Percentiles rank a stretch among this genome's conserved stretches.
These are phyloP conservation scores for Acronicta alni DNA, from an alignment of 2,888 invertebrate species.

Conservation along the genomic window DNA sequence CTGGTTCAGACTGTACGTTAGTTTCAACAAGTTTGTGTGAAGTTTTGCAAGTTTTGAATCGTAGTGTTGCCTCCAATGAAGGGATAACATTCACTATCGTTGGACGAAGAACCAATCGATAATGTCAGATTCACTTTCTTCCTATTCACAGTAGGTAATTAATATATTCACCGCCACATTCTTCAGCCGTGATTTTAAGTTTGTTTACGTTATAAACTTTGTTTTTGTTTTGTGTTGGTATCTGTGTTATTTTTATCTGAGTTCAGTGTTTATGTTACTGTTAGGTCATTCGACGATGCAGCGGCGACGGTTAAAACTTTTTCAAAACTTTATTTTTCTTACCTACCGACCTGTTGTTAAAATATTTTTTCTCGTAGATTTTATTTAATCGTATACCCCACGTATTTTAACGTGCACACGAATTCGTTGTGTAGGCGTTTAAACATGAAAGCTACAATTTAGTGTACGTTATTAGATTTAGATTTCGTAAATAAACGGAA, in stretches of 20 bases:
- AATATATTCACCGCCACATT: slow-evolving; percentile 22
- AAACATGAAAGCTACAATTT: too few species aligned
- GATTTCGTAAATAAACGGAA: too few species aligned
- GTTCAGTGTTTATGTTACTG: slow-evolving; percentile 19
- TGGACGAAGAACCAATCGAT: slow-evolving; percentile 19
- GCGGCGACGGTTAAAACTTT: slow-evolving; percentile 23
- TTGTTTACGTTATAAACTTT: slow-evolving; percentile 42
- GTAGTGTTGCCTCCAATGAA: not conserved
- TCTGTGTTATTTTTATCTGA: slow-evolving; percentile 27
- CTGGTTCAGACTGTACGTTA: slow-evolving; percentile 2
- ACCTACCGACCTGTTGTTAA: too few species aligned
- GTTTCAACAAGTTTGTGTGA: slow-evolving; percentile 25
- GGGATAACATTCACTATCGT: slow-evolving; percentile 26
- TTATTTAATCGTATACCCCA: too few species aligned
- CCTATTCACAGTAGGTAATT: not conserved
- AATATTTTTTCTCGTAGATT: not conserved
- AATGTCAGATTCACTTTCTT: slow-evolving; percentile 36
- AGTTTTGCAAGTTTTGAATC: not conserved
- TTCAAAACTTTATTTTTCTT: not conserved
- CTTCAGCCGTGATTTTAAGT: slow-evolving; percentile 35
- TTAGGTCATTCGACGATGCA: slow-evolving; percentile 19
- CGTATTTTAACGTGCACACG: too few species aligned
- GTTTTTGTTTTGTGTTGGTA: slow-evolving; percentile 30
- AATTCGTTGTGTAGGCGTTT: too few species aligned
- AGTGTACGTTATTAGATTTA: too few species aligned